Conservation (phyloP, 2,113 vertebrate species). For the Cathartes aura region DNA sequence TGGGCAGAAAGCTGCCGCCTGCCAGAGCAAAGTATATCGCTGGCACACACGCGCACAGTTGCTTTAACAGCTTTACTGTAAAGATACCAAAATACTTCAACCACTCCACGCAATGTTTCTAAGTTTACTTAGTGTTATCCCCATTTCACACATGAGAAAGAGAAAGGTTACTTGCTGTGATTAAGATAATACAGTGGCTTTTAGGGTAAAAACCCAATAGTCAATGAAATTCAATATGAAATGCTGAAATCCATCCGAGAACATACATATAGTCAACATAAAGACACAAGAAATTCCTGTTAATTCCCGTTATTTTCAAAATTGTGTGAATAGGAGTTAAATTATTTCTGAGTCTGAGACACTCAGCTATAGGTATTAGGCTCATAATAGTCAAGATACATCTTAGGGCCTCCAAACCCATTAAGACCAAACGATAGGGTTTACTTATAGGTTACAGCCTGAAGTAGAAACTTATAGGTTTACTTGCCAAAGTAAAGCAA, state of each 20-base stretch:
- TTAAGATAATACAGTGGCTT: not conserved
- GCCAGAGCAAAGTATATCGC: not conserved
- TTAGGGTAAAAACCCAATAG: not conserved
- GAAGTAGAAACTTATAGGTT: too few relatives aligned
- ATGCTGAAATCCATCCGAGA: not conserved
- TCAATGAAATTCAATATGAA: not conserved
- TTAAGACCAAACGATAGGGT: not conserved
- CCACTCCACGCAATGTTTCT: not conserved
- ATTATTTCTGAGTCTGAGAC: not conserved
- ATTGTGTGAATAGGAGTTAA: not conserved
- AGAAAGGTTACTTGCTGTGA: not conserved
- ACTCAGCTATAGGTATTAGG: not conserved
- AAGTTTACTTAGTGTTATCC: slow-evolving; percentile 18
- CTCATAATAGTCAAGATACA: not conserved
- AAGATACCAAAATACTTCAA: slow-evolving; percentile 2
- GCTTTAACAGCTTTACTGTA: not conserved
- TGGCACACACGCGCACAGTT: not conserved
- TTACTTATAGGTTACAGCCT: not conserved
- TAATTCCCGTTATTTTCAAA: not conserved
- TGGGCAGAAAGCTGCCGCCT: not conserved
- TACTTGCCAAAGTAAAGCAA: not conserved
- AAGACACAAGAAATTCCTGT: not conserved
- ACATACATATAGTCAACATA: not conserved
- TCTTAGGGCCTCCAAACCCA: not conserved
- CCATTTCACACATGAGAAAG: not conserved